Conservation (phyloP, 37 sponge, comb jelly and placozoan genomes). For the Beroe forskalii region DNA sequence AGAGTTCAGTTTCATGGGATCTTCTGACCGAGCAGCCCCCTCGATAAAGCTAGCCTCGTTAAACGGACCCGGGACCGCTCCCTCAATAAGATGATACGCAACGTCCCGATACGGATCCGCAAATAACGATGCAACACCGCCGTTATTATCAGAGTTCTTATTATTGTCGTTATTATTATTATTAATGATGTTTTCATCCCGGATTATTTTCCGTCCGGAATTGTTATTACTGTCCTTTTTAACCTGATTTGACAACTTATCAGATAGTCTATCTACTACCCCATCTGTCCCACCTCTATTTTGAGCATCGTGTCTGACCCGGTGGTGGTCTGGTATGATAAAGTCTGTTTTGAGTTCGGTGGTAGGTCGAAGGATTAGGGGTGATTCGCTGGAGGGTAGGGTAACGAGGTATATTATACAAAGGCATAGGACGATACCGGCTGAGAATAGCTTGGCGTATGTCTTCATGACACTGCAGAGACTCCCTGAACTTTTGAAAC, state of each 20-base stretch:
- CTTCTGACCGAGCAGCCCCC: neutral
- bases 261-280: neutral
- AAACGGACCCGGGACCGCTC: neutral
- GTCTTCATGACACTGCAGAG: constrained; percentile 40
- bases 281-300: neutral
- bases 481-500: too few species aligned
- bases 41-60: neutral
- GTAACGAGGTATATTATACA: constrained; percentile 20
- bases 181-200: neutral
- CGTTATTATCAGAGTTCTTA: neutral
- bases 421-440: neutral
- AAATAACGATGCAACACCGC: neutral
- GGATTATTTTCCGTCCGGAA: neutral
- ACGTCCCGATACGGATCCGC: constrained; percentile 25
- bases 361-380: neutral
- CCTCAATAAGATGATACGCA: neutral
- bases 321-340: constrained; percentile 5
- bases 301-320: neutral
- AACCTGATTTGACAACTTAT: neutral
- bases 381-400: neutral
- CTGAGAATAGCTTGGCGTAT: neutral
- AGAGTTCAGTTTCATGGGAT: constrained; percentile 30
- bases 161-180: neutral
- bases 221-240: neutral
- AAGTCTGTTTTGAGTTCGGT: constrained; percentile 37